Evolutionary conservation across 2,888 invertebrate species (phyloP), one percentile per base, ranked within the genome.

Genomic region (Syrista parreyssii): DNA sequence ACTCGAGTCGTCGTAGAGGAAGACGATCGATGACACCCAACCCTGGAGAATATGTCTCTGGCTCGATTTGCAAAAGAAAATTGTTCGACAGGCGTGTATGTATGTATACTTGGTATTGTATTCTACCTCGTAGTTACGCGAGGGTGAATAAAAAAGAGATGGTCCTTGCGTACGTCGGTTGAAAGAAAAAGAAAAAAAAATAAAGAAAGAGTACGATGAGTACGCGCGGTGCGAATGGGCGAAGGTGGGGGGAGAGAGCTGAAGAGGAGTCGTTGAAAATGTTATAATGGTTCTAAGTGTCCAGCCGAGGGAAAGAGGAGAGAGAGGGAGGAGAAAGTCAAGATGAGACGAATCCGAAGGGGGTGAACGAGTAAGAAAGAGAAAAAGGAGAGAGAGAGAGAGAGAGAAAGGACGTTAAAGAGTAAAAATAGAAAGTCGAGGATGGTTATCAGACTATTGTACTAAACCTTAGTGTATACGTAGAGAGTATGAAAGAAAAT

Each of bases 311-410:
- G 9, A 23, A 23, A 9, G 9, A 23, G 23, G 6, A 9, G 69
- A 23, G 15, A 32, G 31, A 15, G 32, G 23, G 77, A 40, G 15
- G 31, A n/a, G 75, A 72, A 76, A 32, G 31, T 72, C 68, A 75
- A 76, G 76, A 79, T 36, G 71, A 74, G 36, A 33, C 74, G 30
- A 55, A n/a, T 12, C 30, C 36, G 76, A 76, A 69, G 33, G 33
- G 33, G 36, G 30, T 15, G 72, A 78, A 40, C 35, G 40, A 15
- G 68, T n/a, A 69, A 68, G 74, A 77, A 75, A 79, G 36, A 73
- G 68, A 76, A 79, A 76, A 68, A 35, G 11, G 68, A 30, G 68
- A 68, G 11, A 74, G 36, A 68, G 30, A 36, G 78, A 6, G 32
- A 1, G 0, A n/a, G 15, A 71, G 6, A 32, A 3, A 11, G 6